These are phyloP conservation scores for Paratrypauchen microcephalus DNA, from an alignment of 2,797 vertebrate species.

Conservation along the genomic window DNA sequence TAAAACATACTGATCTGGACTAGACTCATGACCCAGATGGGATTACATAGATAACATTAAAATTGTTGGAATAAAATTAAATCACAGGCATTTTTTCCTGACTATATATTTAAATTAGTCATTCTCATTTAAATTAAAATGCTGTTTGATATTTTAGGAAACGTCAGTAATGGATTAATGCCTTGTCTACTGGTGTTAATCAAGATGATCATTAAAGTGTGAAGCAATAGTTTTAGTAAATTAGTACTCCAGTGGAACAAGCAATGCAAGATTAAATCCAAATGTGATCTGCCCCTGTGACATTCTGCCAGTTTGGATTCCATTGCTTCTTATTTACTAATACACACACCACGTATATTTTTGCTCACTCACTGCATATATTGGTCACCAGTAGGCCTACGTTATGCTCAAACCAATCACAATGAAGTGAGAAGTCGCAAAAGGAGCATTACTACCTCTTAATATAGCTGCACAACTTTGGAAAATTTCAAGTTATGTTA, in stretches of 20 bases:
- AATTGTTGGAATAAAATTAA: too few relatives aligned
- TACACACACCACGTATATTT: neutral
- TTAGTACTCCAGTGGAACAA: too few relatives aligned
- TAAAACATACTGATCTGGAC: neutral
- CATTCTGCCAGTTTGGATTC: neutral
- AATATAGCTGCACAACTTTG: too few relatives aligned
- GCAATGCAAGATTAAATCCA: neutral
- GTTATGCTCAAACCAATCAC: too few relatives aligned
- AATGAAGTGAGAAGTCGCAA: neutral
- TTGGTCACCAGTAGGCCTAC: neutral
- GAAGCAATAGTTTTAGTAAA: too few relatives aligned
- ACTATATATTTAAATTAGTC: neutral
- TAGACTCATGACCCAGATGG: slow-evolving; percentile 7
- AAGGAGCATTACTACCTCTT: neutral
- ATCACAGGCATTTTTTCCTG: neutral
- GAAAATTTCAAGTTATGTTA: too few relatives aligned
- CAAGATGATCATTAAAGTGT: neutral
- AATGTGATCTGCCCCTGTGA: neutral
- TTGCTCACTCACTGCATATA: too few relatives aligned
- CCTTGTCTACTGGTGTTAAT: neutral
- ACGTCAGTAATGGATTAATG: neutral
- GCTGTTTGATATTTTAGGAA: neutral
- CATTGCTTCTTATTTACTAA: neutral
- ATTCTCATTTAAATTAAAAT: too few relatives aligned
- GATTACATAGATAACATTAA: too few relatives aligned